These are phyloP conservation scores for Streblospio benedicti DNA, from an alignment of 1,140 invertebrate genomes.

Conservation along the genomic window DNA sequence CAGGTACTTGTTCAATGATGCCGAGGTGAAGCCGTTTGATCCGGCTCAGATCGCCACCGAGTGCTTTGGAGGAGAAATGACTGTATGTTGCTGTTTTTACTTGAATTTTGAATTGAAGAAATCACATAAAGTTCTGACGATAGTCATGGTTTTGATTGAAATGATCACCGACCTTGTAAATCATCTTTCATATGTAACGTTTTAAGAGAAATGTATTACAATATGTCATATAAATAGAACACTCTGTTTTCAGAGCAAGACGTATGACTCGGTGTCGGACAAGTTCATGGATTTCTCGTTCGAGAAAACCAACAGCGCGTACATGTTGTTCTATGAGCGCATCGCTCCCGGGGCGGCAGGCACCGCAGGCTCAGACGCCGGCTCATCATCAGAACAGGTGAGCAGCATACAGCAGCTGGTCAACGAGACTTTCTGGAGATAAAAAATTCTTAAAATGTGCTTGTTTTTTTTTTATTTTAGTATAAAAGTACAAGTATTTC, in stretches of 20 bases:
- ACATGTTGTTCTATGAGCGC: constrained; percentile 93
- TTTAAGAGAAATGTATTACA: too few species aligned
- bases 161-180: too few species aligned
- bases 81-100: constrained; percentile 59
- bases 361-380: constrained; percentile 10
- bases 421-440: too few species aligned
- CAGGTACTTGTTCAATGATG: constrained; percentile 84
- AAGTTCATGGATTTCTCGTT: constrained; percentile 96
- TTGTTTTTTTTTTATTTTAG: too few species aligned
- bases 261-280: constrained; percentile 88
- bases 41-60: constrained; percentile 84
- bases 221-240: too few species aligned
- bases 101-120: not conserved
- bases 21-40: constrained; percentile 91
- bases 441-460: too few species aligned
- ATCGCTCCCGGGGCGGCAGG: constrained; percentile 37
- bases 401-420: too few species aligned
- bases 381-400: constrained; percentile 3
- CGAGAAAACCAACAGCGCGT: constrained; percentile 94
- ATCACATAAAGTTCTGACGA: constrained; percentile 1
- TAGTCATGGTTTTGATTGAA: too few species aligned
- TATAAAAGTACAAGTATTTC: too few species aligned
- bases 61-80: constrained; percentile 95
- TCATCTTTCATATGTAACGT: too few species aligned
- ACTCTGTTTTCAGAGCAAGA: constrained; percentile 85